Conservation (phyloP, 2,888 invertebrate species). For the Pseudococcus viburni region DNA sequence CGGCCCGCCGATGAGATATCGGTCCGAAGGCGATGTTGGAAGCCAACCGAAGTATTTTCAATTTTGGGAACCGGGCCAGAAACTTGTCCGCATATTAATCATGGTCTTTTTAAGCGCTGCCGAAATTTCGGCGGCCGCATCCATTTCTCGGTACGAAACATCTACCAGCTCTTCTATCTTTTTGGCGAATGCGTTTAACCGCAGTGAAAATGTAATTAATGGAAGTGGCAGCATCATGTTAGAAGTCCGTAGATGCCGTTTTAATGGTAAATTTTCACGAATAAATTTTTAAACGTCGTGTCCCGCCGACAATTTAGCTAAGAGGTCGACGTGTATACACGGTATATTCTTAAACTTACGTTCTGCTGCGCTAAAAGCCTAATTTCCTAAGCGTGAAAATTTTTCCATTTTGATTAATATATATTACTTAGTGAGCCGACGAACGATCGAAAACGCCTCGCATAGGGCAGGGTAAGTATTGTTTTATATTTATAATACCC, state of each 20-base stretch:
- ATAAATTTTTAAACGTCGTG: slow-evolving; percentile 43
- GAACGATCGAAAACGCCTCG: neutral
- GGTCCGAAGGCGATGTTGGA: slow-evolving; percentile 31
- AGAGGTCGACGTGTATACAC: slow-evolving; percentile 5
- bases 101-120: slow-evolving; percentile 59
- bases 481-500: slow-evolving; percentile 30
- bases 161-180: slow-evolving; percentile 25
- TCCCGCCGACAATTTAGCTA: slow-evolving; percentile 23
- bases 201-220: slow-evolving; percentile 61
- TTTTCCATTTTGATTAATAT: slow-evolving; percentile 20
- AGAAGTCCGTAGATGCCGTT: slow-evolving; percentile 10
- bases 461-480: neutral
- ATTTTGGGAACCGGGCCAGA: slow-evolving; percentile 61
- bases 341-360: neutral
- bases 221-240: slow-evolving; percentile 48
- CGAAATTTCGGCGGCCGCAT: slow-evolving; percentile 45
- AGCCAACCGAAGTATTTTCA: slow-evolving; percentile 52
- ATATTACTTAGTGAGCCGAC: neutral
- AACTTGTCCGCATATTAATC: slow-evolving; percentile 64
- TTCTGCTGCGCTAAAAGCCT: neutral
- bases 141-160: slow-evolving; percentile 29
- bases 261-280: slow-evolving; percentile 37
- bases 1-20: slow-evolving; percentile 31
- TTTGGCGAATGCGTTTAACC: slow-evolving; percentile 64
- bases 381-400: neutral